Percentiles rank a stretch among this genome's conserved stretches.
Conservation (phyloP, 2,797 vertebrate genomes). For the Macropus fuliginosus region DNA sequence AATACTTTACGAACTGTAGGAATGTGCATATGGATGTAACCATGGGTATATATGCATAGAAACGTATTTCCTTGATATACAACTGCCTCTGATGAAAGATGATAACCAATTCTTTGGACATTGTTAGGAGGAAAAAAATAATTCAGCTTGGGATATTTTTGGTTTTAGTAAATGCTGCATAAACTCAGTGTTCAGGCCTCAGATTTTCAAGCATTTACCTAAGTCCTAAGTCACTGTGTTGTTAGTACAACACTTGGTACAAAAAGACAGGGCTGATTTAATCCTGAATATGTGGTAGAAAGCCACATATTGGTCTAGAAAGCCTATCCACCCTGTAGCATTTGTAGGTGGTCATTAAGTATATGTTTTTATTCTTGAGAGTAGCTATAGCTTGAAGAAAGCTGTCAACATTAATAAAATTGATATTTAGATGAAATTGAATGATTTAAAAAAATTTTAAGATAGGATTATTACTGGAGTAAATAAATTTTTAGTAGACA, state of each 20-base stretch:
- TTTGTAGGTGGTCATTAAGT: neutral
- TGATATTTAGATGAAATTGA: slow-evolving; percentile 53
- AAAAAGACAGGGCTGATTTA: slow-evolving; percentile 41
- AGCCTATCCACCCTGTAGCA: neutral
- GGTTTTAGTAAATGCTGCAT: neutral
- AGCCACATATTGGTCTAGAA: neutral
- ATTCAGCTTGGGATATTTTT: neutral
- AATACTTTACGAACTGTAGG: slow-evolving; percentile 54
- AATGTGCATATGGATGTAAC: slow-evolving; percentile 2
- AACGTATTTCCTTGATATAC: slow-evolving; percentile 42
- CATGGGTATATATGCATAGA: neutral
- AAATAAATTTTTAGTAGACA: neutral
- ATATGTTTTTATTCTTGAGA: slow-evolving; percentile 36
- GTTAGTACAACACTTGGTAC: slow-evolving; percentile 43
- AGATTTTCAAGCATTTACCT: slow-evolving; percentile 42
- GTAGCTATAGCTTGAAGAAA: slow-evolving; percentile 25
- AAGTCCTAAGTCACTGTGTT: slow-evolving; percentile 18
- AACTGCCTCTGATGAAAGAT: slow-evolving; percentile 52
- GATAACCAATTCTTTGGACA: slow-evolving; percentile 38
- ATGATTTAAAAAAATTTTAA: slow-evolving; percentile 2
- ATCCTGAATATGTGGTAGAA: slow-evolving; percentile 53
- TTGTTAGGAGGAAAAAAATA: slow-evolving; percentile 47
- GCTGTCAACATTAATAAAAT: slow-evolving; percentile 32
- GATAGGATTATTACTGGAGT: neutral
- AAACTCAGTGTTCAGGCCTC: slow-evolving; percentile 45